phyloP scores from a whole-genome alignment of 2,888 invertebrate genomes.

The Sesamia inferens region DNA sequence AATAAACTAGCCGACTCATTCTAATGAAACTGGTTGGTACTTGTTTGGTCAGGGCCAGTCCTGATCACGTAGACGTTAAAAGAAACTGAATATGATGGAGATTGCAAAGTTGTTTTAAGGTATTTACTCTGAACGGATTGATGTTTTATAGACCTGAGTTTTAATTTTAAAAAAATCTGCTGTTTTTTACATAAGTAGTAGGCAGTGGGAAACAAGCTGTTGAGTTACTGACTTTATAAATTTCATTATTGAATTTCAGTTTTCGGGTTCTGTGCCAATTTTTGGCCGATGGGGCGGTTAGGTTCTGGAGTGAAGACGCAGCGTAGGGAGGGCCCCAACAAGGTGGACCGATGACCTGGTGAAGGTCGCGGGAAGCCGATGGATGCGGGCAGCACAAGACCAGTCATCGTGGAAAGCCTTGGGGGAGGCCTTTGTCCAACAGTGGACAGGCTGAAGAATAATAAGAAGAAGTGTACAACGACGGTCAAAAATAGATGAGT shows the following conservation, averaged over 20 bases:
- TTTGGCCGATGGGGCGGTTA: too few species aligned
- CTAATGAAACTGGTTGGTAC: background rate
- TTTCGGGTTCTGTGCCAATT: conserved; percentile 2
- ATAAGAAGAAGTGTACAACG: too few species aligned
- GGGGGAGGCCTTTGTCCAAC: too few species aligned
- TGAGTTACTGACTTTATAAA: background rate
- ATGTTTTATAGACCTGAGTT: background rate
- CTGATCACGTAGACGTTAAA: background rate
- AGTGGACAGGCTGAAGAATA: too few species aligned
- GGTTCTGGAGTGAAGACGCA: too few species aligned
- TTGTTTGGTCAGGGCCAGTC: background rate
- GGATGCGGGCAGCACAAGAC: too few species aligned
- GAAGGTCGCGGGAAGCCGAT: too few species aligned
- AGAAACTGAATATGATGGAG: background rate
- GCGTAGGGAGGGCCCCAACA: too few species aligned
- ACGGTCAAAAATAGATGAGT: background rate
- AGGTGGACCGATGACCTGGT: too few species aligned
- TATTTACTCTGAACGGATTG: background rate
- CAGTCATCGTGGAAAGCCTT: too few species aligned
- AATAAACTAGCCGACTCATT: background rate
- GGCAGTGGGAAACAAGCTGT: too few species aligned
- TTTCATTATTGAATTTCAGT: background rate
- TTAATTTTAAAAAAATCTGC: background rate
- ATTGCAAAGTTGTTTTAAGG: background rate
- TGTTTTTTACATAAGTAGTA: background rate